These are phyloP conservation scores for Euspilapteryx auroguttella DNA, from an alignment of 2,888 invertebrate genomes.

Conservation along the genomic window DNA sequence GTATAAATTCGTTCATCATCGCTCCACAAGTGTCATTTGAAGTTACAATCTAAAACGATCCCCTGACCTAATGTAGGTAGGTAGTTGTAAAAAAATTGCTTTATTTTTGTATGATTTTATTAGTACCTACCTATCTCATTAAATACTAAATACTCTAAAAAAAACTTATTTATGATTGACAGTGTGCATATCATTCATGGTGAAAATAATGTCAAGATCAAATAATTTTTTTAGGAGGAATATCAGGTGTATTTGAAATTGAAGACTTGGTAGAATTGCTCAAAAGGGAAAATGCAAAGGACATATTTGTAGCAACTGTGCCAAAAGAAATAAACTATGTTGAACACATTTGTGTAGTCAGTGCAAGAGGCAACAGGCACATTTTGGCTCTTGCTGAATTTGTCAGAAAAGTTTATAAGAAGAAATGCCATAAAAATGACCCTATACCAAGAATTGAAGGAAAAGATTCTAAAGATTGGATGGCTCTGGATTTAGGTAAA, in stretches of 20 bases:
- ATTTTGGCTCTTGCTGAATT: constrained; percentile 75
- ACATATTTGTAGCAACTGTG: constrained; percentile 80
- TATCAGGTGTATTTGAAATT: constrained; percentile 83
- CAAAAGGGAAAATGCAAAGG: constrained; percentile 72
- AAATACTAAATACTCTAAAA: too few relatives aligned
- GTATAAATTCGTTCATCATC: neutral
- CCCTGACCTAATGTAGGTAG: too few relatives aligned
- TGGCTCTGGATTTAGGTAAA: constrained; percentile 88
- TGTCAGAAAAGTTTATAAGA: constrained; percentile 75
- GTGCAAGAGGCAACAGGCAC: constrained; percentile 73
- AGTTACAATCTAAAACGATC: too few relatives aligned
- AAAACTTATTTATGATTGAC: too few relatives aligned
- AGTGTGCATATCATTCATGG: too few relatives aligned
- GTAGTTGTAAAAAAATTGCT: too few relatives aligned
- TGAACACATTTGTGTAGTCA: constrained; percentile 81
- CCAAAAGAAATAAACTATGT: constrained; percentile 78
- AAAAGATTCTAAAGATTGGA: constrained; percentile 76
- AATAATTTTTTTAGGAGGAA: constrained; percentile 66
- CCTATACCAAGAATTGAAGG: constrained; percentile 78
- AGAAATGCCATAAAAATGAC: constrained; percentile 66
- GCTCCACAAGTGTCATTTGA: too few relatives aligned
- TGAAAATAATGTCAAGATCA: neutral
- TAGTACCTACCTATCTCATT: too few relatives aligned
- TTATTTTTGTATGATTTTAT: too few relatives aligned
- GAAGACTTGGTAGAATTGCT: constrained; percentile 81